These are phyloP conservation scores for Hyaena hyaena DNA, from an alignment of 2,113 vertebrate genomes.

Conservation along the genomic window DNA sequence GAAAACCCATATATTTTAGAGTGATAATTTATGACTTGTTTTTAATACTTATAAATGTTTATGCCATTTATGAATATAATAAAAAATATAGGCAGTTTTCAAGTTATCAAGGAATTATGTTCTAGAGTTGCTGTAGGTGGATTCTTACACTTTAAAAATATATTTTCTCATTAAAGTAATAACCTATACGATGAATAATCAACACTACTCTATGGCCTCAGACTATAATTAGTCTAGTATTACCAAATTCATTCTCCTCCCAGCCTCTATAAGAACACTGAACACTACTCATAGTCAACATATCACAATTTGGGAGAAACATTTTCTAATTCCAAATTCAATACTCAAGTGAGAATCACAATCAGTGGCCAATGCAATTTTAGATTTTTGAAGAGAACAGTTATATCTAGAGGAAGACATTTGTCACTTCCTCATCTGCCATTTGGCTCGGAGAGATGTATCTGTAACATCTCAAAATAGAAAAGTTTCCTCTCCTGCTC, in stretches of 20 bases:
- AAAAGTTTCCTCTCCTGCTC: background rate
- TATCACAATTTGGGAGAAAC: background rate
- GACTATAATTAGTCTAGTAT: background rate
- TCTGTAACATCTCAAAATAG: background rate
- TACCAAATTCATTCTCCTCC: background rate
- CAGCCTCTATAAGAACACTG: background rate
- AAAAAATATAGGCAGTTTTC: background rate
- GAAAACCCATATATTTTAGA: background rate
- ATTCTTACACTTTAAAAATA: background rate
- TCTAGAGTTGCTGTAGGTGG: slow-evolving; percentile 17
- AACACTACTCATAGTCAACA: background rate
- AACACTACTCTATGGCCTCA: background rate
- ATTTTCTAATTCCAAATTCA: background rate
- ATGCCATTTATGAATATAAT: background rate
- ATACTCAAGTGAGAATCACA: background rate
- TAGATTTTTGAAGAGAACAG: background rate
- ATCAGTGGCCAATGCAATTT: background rate
- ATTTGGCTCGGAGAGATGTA: background rate
- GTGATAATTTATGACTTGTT: background rate
- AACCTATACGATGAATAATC: background rate
- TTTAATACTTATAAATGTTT: slow-evolving; percentile 19
- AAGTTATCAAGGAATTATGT: background rate
- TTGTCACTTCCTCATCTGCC: background rate
- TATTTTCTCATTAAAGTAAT: slow-evolving; percentile 6
- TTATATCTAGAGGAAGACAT: background rate